Evolutionary conservation across 2,797 vertebrate species (phyloP).

Genomic region (Cossypha caffra): DNA sequence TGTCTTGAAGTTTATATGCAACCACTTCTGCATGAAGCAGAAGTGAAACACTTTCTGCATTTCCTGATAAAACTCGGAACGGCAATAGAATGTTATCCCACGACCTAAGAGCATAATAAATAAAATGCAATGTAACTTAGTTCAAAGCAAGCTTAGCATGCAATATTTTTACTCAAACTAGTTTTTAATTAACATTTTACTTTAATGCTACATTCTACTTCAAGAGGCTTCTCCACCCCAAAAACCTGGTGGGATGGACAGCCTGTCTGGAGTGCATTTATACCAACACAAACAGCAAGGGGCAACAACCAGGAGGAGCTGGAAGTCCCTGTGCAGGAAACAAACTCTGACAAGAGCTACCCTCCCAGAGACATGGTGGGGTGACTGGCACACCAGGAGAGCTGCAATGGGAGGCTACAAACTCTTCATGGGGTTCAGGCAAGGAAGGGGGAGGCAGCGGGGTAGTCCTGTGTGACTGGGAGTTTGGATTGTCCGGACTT

Average conservation of each 20-base stretch:
- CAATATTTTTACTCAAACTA: background rate
- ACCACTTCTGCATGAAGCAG: background rate
- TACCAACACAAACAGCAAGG: background rate
- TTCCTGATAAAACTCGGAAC: background rate
- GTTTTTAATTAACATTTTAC: background rate
- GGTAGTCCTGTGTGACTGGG: background rate
- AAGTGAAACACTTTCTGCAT: background rate
- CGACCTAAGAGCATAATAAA: background rate
- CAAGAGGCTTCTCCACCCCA: background rate
- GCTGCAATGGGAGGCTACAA: background rate
- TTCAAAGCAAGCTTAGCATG: background rate
- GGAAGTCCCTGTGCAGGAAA: background rate
- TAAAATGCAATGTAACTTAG: background rate
- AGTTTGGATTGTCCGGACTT: background rate
- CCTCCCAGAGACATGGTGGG: rapidly evolving
- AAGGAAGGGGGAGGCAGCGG: background rate
- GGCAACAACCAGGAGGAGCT: background rate
- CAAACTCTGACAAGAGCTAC: background rate
- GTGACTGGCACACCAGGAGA: background rate
- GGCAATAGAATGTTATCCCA: background rate
- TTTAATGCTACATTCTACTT: background rate
- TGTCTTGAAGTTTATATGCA: background rate
- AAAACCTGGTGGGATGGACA: background rate
- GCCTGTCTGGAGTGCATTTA: background rate
- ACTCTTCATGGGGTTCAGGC: background rate